A percentile compares a stretch with the other conserved stretches of the same genome.
Conservation (phyloP, 2,113 vertebrate species). For the Caranx melampygus region DNA sequence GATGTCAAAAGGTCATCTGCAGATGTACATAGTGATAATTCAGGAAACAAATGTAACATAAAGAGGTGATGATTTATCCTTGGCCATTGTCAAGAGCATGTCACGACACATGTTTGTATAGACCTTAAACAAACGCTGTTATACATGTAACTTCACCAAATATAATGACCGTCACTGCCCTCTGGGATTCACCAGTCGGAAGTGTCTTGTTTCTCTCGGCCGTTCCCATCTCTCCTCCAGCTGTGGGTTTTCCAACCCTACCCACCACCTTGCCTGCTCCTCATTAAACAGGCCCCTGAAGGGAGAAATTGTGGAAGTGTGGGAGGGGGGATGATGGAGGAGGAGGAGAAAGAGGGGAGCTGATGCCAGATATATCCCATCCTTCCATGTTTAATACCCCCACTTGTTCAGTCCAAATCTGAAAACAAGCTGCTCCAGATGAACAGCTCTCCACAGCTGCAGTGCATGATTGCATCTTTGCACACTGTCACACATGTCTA, state of each 20-base stretch:
- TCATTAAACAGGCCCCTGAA: conserved; percentile 76
- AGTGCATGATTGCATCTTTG: conserved; percentile 39
- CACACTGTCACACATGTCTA: conserved; percentile 31
- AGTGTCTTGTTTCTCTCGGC: conserved; percentile 71
- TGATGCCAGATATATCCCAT: conserved; percentile 50
- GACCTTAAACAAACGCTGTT: conserved; percentile 31
- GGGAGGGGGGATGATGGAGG: neutral
- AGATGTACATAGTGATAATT: neutral
- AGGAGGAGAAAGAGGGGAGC: neutral
- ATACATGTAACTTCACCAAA: conserved; percentile 45
- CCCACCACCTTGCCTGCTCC: conserved; percentile 68
- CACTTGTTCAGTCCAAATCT: conserved; percentile 66
- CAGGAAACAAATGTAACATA: conserved; percentile 21
- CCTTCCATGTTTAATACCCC: conserved; percentile 62
- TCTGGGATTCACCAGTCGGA: conserved; percentile 59
- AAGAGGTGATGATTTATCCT: conserved; percentile 26
- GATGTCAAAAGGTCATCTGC: conserved; percentile 4
- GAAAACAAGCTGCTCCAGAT: conserved; percentile 42
- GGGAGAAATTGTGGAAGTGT: conserved; percentile 32
- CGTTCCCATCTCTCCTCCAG: conserved; percentile 70
- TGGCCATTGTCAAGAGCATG: conserved; percentile 16
- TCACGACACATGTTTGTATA: conserved; percentile 20
- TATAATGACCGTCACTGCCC: conserved; percentile 30
- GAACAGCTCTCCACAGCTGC: conserved; percentile 57
- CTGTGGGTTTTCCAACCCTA: conserved; percentile 70